Evolutionary conservation across 2,888 invertebrate genomes (phyloP), one percentile per base, ranked within the genome.

Genomic region (Xestia ashworthii): DNA sequence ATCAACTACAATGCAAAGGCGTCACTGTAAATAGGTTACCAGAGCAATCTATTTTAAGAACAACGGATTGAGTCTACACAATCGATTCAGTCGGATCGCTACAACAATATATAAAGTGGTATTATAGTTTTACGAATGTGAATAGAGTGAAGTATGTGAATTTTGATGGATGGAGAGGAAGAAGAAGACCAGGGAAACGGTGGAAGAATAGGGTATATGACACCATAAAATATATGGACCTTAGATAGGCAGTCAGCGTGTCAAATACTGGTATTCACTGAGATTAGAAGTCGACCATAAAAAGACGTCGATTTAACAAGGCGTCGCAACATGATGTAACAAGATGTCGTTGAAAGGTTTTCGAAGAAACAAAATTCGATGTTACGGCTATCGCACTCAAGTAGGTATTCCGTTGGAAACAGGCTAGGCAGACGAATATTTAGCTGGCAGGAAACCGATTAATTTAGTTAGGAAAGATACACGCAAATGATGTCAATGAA

Each of bases 31-130:
- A 69, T 82, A 79, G 82, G 84, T 84, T 84, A 82, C 55, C n/a
- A 25, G 84, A 75, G 72, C 84, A n/a, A 78, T 80, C 82, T 82
- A 84, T 82, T 82, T 82, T 70, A 75, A 82, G 80, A 80, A 46
- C 80, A 60, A 41, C 58, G 46, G 74, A 80, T 41, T 60, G 71
- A 64, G 53, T 32, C 22, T 71, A 14, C 22, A 44, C 68, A 71
- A 79, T 80, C 71, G 80, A 78, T 83, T 71, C 55, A 6, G 14
- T 79, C 22, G 19, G 46, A 74, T 83, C 16, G 60, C 55, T 62
- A 22, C 55, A 48, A 58, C 16, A 41, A 65, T 50, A 32, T 12
- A 25, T 12, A 25, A 8, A 32, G 12, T 46, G 8, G n/a, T 48
- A 46, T 71, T 9, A 53, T 64, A 60, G 55, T 19, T 50, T 50